Evolutionary conservation across 2,888 invertebrate genomes (phyloP).

Genomic region (Desoria tigrina): DNA sequence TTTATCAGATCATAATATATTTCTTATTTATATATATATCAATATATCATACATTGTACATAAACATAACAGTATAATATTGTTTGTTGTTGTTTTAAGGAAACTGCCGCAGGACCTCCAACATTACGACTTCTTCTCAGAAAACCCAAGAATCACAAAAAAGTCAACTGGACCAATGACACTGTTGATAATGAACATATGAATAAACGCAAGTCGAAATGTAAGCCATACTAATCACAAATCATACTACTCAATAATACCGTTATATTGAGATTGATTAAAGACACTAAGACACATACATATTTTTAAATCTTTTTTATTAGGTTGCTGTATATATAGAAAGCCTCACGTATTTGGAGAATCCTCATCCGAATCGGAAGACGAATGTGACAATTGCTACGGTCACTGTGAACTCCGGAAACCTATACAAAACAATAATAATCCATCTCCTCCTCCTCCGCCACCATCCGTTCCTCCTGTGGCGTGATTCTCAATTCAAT

Average conservation of each 20-base stretch:
- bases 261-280: too few relatives aligned
- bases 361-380: constrained; percentile 74
- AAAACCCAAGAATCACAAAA: constrained; percentile 73
- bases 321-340: constrained; percentile 91
- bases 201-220: constrained; percentile 95
- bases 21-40: too few relatives aligned
- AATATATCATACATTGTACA: too few relatives aligned
- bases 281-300: too few relatives aligned
- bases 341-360: constrained; percentile 87
- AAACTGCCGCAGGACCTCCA: neutral
- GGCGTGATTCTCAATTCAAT: constrained; percentile 16
- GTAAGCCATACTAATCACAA: constrained; percentile 62
- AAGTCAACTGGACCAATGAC: constrained; percentile 82
- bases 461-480: constrained; percentile 38
- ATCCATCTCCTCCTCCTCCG: constrained; percentile 33
- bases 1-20: too few relatives aligned
- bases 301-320: neutral
- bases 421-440: too few relatives aligned
- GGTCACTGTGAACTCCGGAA: constrained; percentile 77
- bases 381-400: constrained; percentile 71
- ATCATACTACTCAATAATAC: neutral
- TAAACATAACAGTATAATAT: neutral
- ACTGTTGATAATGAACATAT: constrained; percentile 94
- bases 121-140: constrained; percentile 65
- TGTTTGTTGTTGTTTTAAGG: constrained; percentile 3